phyloP scores from a whole-genome alignment of 2,888 invertebrate species.

The Chloroclysta siterata region DNA sequence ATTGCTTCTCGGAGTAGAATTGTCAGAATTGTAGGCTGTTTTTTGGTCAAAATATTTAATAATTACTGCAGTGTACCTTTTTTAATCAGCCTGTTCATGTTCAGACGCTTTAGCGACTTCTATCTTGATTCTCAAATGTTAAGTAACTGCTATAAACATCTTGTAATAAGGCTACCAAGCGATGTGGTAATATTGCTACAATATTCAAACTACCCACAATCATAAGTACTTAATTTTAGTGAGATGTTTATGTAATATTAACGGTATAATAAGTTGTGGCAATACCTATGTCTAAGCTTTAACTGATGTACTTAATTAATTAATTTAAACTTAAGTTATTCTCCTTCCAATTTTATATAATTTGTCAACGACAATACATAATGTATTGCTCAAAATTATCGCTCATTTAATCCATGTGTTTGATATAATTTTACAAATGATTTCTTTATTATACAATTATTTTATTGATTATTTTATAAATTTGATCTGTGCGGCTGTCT shows the following conservation, averaged over 20 bases:
- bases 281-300: conserved; percentile 72
- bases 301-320: conserved; percentile 57
- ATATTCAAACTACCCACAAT: conserved; percentile 22
- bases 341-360: conserved; percentile 42
- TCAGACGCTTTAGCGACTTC: too few relatives aligned
- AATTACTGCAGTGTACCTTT: too few relatives aligned
- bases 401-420: conserved; percentile 71
- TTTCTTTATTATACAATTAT: conserved; percentile 38
- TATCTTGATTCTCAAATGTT: too few relatives aligned
- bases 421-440: conserved; percentile 57
- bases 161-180: background rate
- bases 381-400: conserved; percentile 77
- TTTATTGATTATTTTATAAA: conserved; percentile 49
- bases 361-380: conserved; percentile 73
- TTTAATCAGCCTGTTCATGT: too few relatives aligned
- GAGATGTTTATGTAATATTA: conserved; percentile 38
- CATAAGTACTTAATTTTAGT: conserved; percentile 24
- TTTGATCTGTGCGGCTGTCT: conserved; percentile 65
- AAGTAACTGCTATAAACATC: background rate
- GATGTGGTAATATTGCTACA: conserved; percentile 26
- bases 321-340: conserved; percentile 52
- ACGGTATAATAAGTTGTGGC: conserved; percentile 59
- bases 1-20: too few relatives aligned
- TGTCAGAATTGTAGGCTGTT: too few relatives aligned
- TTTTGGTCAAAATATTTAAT: too few relatives aligned